phyloP scores from a whole-genome alignment of 1,140 invertebrate species.

The Tetramorium alpestre region DNA sequence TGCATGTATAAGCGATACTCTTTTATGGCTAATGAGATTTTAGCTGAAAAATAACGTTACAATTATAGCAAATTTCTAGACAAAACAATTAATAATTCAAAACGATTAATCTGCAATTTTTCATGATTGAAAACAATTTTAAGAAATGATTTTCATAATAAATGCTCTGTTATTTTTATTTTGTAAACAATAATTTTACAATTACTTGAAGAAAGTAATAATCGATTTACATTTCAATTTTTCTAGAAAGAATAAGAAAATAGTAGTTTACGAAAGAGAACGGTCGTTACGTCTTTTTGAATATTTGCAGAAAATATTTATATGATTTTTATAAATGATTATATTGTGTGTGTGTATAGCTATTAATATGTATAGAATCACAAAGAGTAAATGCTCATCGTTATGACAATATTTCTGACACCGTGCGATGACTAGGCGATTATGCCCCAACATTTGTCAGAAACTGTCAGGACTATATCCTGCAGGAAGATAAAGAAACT shows the following conservation, averaged over 20 bases:
- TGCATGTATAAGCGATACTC: not conserved
- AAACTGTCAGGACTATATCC: constrained; percentile 5
- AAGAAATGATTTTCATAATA: not conserved
- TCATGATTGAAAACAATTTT: not conserved
- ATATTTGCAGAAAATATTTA: not conserved
- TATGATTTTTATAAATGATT: not conserved
- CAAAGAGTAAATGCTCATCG: not conserved
- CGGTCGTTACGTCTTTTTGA: not conserved
- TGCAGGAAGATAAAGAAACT: constrained; percentile 30
- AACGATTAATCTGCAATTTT: not conserved
- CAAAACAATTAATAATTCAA: not conserved
- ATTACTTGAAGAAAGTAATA: not conserved
- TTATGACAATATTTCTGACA: constrained; percentile 21
- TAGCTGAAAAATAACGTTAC: not conserved
- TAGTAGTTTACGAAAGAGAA: not conserved
- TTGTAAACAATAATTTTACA: not conserved
- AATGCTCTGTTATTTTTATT: not conserved
- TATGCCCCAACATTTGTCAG: constrained; percentile 39
- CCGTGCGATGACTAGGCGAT: constrained; percentile 24
- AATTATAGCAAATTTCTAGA: not conserved
- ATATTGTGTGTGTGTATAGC: not conserved
- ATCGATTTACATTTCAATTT: not conserved
- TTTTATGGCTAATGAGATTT: not conserved
- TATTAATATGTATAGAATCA: not conserved
- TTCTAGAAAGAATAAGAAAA: not conserved